Evolutionary conservation across 1,140 invertebrate genomes (phyloP).

Genomic region (Sinonovacula constricta): DNA sequence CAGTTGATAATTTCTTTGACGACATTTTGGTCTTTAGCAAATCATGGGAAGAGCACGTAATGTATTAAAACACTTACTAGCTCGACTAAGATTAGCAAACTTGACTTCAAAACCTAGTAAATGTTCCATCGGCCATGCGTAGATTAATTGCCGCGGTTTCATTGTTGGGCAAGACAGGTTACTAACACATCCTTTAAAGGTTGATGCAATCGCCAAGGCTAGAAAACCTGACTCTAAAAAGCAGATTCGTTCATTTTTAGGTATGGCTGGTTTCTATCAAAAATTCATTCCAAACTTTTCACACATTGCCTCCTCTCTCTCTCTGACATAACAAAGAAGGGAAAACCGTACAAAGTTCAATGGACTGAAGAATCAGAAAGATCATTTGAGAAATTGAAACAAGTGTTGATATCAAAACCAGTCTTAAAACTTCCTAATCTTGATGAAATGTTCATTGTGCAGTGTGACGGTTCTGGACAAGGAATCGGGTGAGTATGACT

Average conservation of each 20-base stretch:
- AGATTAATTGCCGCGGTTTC: slow-evolving; percentile 44
- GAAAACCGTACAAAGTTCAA: slow-evolving; percentile 13
- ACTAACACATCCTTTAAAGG: slow-evolving; percentile 63
- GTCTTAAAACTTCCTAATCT: slow-evolving; percentile 65
- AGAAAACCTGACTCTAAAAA: slow-evolving; percentile 68
- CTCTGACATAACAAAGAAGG: slow-evolving; percentile 66
- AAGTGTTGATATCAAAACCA: neutral
- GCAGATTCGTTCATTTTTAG: slow-evolving; percentile 77
- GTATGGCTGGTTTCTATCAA: slow-evolving; percentile 57
- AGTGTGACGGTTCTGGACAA: slow-evolving; percentile 20
- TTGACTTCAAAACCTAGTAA: slow-evolving; percentile 49
- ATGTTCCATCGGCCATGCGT: slow-evolving; percentile 23
- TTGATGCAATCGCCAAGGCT: slow-evolving; percentile 65
- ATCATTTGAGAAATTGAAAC: neutral
- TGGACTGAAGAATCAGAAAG: neutral
- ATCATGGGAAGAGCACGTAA: slow-evolving; percentile 38
- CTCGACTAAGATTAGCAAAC: slow-evolving; percentile 23
- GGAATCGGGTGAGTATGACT: slow-evolving; percentile 59
- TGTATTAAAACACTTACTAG: neutral
- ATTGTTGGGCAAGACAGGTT: slow-evolving; percentile 53
- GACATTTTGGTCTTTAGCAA: slow-evolving; percentile 47
- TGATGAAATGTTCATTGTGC: slow-evolving; percentile 67
- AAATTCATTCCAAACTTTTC: slow-evolving; percentile 69
- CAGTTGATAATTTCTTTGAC: slow-evolving; percentile 57
- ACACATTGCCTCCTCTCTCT: slow-evolving; percentile 57